Percentiles rank a stretch among this genome's conserved stretches.
These are phyloP conservation scores for Syrrhaptes paradoxus DNA, from an alignment of 2,113 vertebrate species.

Conservation along the genomic window DNA sequence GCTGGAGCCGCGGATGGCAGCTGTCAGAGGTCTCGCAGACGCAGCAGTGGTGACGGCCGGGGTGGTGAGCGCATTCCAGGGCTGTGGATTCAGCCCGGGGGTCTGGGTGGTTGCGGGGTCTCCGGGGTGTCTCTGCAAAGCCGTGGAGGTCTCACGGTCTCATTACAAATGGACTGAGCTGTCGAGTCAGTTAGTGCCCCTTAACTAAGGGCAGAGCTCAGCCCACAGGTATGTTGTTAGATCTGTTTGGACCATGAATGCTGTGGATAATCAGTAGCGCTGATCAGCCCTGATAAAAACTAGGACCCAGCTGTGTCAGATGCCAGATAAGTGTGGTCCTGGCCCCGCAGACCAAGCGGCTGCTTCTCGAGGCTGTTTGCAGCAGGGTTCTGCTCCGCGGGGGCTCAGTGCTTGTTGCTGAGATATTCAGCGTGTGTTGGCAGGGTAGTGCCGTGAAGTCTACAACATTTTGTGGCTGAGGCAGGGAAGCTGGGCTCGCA, in stretches of 20 bases:
- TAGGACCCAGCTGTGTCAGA: not conserved
- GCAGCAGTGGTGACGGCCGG: fast-evolving
- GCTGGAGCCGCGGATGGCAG: no score
- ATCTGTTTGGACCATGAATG: not conserved
- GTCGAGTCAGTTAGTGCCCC: not conserved
- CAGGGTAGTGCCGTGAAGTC: not conserved
- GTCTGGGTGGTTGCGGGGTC: not conserved
- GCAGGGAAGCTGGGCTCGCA: not conserved
- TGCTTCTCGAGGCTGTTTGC: fast-evolving
- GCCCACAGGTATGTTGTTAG: not conserved
- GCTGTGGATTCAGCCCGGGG: not conserved
- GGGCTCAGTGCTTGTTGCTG: not conserved
- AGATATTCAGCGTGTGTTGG: not conserved
- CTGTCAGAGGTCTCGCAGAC: not conserved
- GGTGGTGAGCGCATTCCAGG: not conserved
- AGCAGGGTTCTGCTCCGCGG: not conserved
- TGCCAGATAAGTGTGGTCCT: fast-evolving
- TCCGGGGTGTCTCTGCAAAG: not conserved
- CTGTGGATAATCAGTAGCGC: not conserved
- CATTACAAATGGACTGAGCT: not conserved
- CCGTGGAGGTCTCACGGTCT: not conserved
- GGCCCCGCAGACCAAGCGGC: not conserved
- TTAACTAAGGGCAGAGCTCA: not conserved
- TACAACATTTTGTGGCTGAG: not conserved
- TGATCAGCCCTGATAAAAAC: not conserved